phyloP scores from a whole-genome alignment of 2,797 vertebrate species.

The Knipowitschia caucasica region DNA sequence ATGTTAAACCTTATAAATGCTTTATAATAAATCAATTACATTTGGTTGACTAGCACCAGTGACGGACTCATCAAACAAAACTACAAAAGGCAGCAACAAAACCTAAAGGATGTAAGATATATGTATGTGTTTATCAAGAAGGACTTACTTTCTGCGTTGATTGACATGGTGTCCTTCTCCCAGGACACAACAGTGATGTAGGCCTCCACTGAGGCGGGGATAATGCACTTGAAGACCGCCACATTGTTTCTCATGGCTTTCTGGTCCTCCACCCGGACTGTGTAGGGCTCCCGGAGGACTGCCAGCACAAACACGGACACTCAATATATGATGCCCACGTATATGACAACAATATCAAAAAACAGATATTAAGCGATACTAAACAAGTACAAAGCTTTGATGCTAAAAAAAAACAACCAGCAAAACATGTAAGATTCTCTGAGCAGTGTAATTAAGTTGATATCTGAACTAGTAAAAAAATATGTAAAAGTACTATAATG shows the following conservation, averaged over 20 bases:
- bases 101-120: neutral
- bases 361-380: too few species aligned
- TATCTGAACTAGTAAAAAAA: too few species aligned
- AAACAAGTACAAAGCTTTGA: too few species aligned
- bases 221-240: conserved; percentile 99
- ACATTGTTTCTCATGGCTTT: conserved; percentile 99
- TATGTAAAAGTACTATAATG: too few species aligned
- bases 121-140: neutral
- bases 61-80: too few species aligned
- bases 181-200: conserved; percentile 97
- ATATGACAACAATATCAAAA: too few species aligned
- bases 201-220: conserved; percentile 96
- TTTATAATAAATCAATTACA: too few species aligned
- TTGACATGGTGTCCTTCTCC: conserved; percentile 99
- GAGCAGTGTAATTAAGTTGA: too few species aligned
- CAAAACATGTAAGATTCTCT: too few species aligned
- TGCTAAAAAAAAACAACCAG: too few species aligned
- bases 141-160: conserved; percentile 91
- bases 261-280: conserved; percentile 98
- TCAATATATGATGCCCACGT: neutral
- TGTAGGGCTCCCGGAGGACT: conserved; percentile 99
- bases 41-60: too few species aligned
- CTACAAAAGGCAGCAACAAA: neutral
- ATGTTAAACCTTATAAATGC: too few species aligned
- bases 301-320: conserved; percentile 8